Evolutionary conservation across 2,888 invertebrate genomes (phyloP).

Genomic region (Hoplodrina blanda): DNA sequence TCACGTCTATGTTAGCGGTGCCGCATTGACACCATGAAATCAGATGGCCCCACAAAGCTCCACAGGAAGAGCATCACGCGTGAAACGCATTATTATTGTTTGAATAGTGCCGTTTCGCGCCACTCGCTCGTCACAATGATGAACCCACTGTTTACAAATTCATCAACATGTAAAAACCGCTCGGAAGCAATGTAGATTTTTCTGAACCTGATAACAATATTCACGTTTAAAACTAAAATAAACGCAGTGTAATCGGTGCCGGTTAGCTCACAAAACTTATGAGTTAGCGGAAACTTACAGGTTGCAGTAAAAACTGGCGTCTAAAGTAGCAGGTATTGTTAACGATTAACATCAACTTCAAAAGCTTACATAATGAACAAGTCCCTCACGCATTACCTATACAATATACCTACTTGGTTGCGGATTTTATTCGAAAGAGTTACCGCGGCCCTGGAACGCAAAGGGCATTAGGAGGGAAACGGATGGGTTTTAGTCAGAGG

Average conservation of each 20-base stretch:
- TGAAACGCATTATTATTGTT: constrained; percentile 82
- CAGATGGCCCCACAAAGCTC: constrained; percentile 79
- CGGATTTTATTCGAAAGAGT: no score
- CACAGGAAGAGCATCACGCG: constrained; percentile 83
- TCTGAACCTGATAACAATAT: constrained; percentile 34
- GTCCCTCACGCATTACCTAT: constrained; percentile 44
- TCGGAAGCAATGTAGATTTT: constrained; percentile 41
- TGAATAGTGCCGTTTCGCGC: constrained; percentile 77
- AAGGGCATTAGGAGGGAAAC: no score
- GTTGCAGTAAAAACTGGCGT: constrained; percentile 16
- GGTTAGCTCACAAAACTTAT: neutral
- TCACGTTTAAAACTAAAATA: constrained; percentile 6
- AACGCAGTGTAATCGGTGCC: neutral
- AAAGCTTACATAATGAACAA: constrained; percentile 47
- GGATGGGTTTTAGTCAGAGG: no score
- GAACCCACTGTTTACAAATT: constrained; percentile 56
- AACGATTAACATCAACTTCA: constrained; percentile 18
- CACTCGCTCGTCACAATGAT: constrained; percentile 79
- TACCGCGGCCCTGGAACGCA: no score
- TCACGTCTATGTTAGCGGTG: constrained; percentile 40
- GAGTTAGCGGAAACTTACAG: constrained; percentile 22
- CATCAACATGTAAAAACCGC: constrained; percentile 58
- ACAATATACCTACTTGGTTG: neutral
- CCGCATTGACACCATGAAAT: constrained; percentile 74
- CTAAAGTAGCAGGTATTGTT: constrained; percentile 11